phyloP scores from a whole-genome alignment of 2,797 vertebrate genomes.

The Lutjanus argentimaculatus region DNA sequence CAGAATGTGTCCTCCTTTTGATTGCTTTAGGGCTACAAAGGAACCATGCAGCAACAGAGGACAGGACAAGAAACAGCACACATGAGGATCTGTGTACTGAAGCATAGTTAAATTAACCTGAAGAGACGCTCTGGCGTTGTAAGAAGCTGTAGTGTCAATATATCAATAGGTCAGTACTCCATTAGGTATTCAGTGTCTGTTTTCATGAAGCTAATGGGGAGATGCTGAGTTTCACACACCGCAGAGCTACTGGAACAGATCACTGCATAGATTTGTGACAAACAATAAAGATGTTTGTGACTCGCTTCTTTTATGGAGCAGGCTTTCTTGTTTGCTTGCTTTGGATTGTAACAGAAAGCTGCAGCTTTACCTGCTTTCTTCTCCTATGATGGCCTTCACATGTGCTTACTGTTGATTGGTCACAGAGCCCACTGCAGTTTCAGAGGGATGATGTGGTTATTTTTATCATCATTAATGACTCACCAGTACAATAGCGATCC shows the following conservation, averaged over 20 bases:
- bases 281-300: not conserved
- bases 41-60: not conserved
- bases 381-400: not conserved
- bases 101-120: not conserved
- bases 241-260: not conserved
- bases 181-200: conserved; percentile 10
- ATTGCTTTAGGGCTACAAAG: not conserved
- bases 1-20: not conserved
- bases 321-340: no score
- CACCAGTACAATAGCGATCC: not conserved
- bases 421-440: not conserved
- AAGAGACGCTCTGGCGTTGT: not conserved
- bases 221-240: not conserved
- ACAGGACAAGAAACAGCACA: conserved; percentile 6
- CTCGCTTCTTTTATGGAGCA: not conserved
- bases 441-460: not conserved
- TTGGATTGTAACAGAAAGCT: not conserved
- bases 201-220: not conserved
- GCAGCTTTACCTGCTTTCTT: not conserved
- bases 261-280: not conserved
- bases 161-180: conserved; percentile 3
- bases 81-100: not conserved
- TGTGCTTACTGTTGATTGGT: not conserved
- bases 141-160: not conserved
- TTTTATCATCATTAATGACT: not conserved